These are phyloP conservation scores for Semotilus atromaculatus DNA, from an alignment of 2,797 vertebrate species.

Conservation along the genomic window DNA sequence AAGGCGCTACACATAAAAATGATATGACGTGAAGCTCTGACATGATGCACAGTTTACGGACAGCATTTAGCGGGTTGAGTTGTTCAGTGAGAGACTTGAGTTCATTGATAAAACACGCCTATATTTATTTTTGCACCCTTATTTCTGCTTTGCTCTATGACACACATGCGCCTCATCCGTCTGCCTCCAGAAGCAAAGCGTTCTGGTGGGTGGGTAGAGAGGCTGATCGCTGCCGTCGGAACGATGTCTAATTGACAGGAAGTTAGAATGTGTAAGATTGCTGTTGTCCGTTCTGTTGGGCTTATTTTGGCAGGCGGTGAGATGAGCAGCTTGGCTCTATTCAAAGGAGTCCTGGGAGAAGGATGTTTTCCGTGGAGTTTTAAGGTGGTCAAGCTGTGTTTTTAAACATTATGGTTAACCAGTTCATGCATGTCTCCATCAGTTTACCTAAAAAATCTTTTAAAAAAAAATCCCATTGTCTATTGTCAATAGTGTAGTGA, in stretches of 20 bases:
- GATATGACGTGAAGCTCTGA: not conserved
- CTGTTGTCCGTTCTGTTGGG: conserved; percentile 65
- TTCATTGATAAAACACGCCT: conserved; percentile 58
- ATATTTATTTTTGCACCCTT: conserved; percentile 50
- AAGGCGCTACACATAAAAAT: not conserved
- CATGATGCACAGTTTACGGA: conserved; percentile 6
- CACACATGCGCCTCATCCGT: conserved; percentile 14
- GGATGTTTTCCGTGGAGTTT: not conserved
- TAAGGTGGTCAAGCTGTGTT: conserved; percentile 19
- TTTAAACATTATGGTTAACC: not conserved
- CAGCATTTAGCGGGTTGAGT: conserved; percentile 6
- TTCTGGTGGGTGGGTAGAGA: conserved; percentile 43
- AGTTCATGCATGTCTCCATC: not conserved
- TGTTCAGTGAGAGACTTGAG: conserved; percentile 30
- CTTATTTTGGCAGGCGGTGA: conserved; percentile 62
- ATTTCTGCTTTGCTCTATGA: conserved; percentile 40
- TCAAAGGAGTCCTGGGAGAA: conserved; percentile 58
- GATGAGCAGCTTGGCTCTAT: conserved; percentile 53
- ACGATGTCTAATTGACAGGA: conserved; percentile 72
- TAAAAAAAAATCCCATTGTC: too few species aligned
- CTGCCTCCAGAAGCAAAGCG: conserved; percentile 45
- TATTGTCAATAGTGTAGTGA: too few species aligned
- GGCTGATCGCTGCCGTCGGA: conserved; percentile 68
- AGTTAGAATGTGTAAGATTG: conserved; percentile 71
- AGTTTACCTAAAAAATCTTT: not conserved